A percentile compares a stretch with the other conserved stretches of the same genome.
These are phyloP conservation scores for Silurus asotus DNA, from an alignment of 2,113 vertebrate genomes.

Conservation along the genomic window DNA sequence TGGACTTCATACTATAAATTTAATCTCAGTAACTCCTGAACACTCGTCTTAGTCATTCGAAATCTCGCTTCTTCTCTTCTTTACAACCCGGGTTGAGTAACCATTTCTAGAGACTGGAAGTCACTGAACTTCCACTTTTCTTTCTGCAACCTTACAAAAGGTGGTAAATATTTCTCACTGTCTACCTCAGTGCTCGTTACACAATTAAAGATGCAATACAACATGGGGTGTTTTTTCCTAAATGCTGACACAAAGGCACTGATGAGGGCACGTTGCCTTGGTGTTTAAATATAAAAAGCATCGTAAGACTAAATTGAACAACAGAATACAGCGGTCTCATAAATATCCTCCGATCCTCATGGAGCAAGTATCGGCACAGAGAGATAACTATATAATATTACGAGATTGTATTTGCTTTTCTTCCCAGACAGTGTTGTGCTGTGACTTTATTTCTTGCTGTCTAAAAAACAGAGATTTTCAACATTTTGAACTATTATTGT, in stretches of 20 bases:
- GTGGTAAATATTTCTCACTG: background rate
- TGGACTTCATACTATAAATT: constrained; percentile 5
- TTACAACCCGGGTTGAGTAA: constrained; percentile 25
- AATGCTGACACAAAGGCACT: background rate
- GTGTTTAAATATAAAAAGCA: background rate
- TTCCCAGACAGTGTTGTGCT: background rate
- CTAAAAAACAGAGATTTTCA: background rate
- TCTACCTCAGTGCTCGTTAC: background rate
- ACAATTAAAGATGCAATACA: background rate
- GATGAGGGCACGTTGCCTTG: background rate
- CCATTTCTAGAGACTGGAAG: constrained; percentile 1
- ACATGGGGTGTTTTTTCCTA: background rate
- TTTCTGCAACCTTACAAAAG: constrained; percentile 5
- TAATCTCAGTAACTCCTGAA: background rate
- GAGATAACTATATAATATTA: background rate
- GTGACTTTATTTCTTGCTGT: background rate
- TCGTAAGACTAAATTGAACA: background rate
- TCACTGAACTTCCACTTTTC: constrained; percentile 38
- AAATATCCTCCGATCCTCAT: background rate
- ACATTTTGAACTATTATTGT: background rate
- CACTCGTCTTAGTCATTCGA: background rate
- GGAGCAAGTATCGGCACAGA: background rate
- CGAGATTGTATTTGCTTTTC: too few relatives aligned
- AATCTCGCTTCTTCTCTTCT: background rate
- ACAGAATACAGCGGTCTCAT: background rate